These are phyloP conservation scores for Trisateles emortualis DNA, from an alignment of 2,888 invertebrate species.

Conservation along the genomic window DNA sequence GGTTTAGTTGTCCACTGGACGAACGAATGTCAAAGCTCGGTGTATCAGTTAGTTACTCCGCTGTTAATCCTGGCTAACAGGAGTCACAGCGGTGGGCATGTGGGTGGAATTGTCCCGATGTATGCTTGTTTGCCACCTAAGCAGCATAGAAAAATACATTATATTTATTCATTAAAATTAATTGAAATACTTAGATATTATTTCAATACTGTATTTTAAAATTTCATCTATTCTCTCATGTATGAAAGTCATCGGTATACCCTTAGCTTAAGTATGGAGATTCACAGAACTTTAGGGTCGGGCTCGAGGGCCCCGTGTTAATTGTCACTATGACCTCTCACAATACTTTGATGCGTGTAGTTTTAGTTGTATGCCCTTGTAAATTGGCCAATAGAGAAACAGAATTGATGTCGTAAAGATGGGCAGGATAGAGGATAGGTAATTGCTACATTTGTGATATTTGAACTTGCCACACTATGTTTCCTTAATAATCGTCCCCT, in stretches of 20 bases:
- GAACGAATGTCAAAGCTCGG: no score
- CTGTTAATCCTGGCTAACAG: no score
- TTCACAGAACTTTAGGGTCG: conserved; percentile 26
- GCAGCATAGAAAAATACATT: no score
- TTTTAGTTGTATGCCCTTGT: conserved; percentile 25
- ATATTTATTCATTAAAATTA: no score
- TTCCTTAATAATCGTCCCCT: not conserved
- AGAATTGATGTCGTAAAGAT: conserved; percentile 10
- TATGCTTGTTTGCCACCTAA: no score
- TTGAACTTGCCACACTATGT: not conserved
- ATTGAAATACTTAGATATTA: no score
- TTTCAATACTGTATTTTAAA: not conserved
- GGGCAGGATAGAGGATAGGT: not conserved
- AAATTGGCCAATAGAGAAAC: conserved; percentile 40
- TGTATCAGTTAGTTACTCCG: no score
- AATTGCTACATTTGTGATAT: not conserved
- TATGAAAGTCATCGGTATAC: conserved; percentile 5
- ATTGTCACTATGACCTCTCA: conserved; percentile 34
- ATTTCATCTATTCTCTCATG: not conserved
- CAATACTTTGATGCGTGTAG: conserved; percentile 43
- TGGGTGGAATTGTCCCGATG: no score
- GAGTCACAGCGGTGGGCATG: no score
- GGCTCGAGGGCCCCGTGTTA: conserved; percentile 27
- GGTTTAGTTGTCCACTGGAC: no score
- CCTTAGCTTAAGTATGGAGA: conserved; percentile 8